These are phyloP conservation scores for Sus scrofa DNA, from an alignment of 2,113 vertebrate genomes.

Conservation along the genomic window T2T-Sscrofa CM000814.6:5515501-5516000, in stretches of 20 bases:
- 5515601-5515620: background rate
- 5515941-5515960: too few species aligned
- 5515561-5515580: too few species aligned
- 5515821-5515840: too few species aligned
- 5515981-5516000: fast-evolving
- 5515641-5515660: background rate
- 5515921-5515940: fast-evolving
- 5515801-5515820: background rate
- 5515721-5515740: fast-evolving
- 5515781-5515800: background rate
- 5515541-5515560: background rate
- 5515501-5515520: too few species aligned
- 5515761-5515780: background rate
- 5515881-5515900: background rate
- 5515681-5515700: background rate
- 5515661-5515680: background rate
- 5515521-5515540: background rate
- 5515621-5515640: fast-evolving
- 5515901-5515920: background rate
- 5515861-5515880: fast-evolving
- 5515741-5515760: background rate
- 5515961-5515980: background rate
- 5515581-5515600: background rate
- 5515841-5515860: fast-evolving
- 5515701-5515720: background rate